Base-by-base conservation (phyloP, 2,888 invertebrate genomes). In the Acanthococcus lagerstroemiae region DNA sequence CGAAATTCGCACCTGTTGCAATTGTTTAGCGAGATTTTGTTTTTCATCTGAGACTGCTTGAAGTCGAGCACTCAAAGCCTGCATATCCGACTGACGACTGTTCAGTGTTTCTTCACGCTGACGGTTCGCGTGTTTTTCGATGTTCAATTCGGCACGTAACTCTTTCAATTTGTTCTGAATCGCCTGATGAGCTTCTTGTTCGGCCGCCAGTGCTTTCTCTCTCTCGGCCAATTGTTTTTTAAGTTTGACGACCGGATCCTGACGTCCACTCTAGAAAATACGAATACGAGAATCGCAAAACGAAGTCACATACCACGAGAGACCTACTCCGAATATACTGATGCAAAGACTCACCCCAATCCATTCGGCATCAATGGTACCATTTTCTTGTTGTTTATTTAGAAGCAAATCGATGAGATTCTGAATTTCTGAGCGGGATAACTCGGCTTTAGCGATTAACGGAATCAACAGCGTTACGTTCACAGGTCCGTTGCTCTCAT, bases 161-260 rank as follows among this genome's bases (percentile, higher is more conserved):
- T 92, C 91, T 71, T 87, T 86, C 54, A 92, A 74, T 75, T 89
- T 90, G 37, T 83, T 84, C 72, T 88, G 89, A 12, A 87, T 82
- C 4, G 87, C 86, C 71, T 83, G 80, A 1, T 87, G 83, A 0
- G 87, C 84, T 72, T 88, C 86, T 70, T 86, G 83, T 73, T 89
- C 87, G 69, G 88, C 88, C 2, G 80, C 76, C 4, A 90, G 76
- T 1, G 84, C 82, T 71, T 87, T 87, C 71, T 91, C 92, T 73
- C 89, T 90, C 71, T 94, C 93, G 22, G 88, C 87, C 26, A 95
- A 78, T 76, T 94, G 92, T 72, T 90, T 92, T 76, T 89, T 90
- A 71, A 94, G 75, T 73, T 89, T 88, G 71, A 88, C 87, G 69
- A 91, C 83, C 1, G 91, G 89, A 76, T 94, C 93, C 56, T 87